Evolutionary conservation across 2,113 vertebrate genomes (phyloP), one percentile per base, ranked within the genome.

Genomic region (Paedocypris sp.): DNA sequence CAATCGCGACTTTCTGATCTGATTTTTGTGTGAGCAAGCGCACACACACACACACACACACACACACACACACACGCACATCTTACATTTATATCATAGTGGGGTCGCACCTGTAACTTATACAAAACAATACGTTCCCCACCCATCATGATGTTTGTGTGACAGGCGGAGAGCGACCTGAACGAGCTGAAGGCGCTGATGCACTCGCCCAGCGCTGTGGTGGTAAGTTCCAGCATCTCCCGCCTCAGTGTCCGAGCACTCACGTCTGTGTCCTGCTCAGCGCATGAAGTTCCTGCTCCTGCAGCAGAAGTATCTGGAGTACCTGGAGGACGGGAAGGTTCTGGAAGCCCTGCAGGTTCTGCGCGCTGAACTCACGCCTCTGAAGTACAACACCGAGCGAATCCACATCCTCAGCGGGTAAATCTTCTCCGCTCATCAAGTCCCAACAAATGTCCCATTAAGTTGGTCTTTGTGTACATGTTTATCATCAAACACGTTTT

Each of bases 301-400:
- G 78, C 93, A 98, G 85, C 94, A 98, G 84, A 98, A 98, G 79
- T 98, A 98, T 79, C 83, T 98, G 82, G 94, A 98, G 67, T 94
- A 92, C 76, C 85, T 98, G 79, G 94, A 98, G 83, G 94, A 98
- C 35, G 92, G 91, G 60, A 97, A 97, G 75, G 90, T 97, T 69
- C 82, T 98, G 77, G 94, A 98, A 79, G 94, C 94, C 4, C 89
- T 98, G 76, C 92, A 97, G 31, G 93, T 97, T 61, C 88, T 96
- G 20, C 79, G 92, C 77, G 89, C 90, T 11, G 93, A 98, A 63
- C 81, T 97, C 79, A 98, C 93, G 0, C 94, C 92, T 18, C 84
- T 97, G 77, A 96, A 95, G 80, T 97, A 94, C 51, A 95, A 98
- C 70, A 96, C 91, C 2, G 93, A 98, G 54, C 88, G 92, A 12